Percentiles rank a stretch among this genome's conserved stretches.
Evolutionary conservation across 2,888 invertebrate genomes (phyloP).

Genomic region (Heliconius charithonia): DNA sequence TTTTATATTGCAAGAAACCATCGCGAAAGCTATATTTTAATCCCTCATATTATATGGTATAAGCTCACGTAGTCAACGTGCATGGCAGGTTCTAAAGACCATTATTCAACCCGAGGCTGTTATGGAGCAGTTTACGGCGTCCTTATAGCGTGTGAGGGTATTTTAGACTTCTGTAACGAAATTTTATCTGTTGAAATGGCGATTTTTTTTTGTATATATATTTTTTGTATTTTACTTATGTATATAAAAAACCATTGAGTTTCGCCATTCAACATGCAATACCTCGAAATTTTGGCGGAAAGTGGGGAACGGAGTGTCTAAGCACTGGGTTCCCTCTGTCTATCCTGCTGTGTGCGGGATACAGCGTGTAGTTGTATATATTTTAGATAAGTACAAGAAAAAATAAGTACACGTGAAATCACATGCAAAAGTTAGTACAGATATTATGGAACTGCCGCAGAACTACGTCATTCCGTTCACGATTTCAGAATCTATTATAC

Average conservation of each 20-base stretch:
- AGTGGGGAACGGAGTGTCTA: too few species aligned
- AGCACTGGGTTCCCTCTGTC: too few species aligned
- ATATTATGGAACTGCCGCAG: conserved; percentile 16
- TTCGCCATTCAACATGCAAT: too few species aligned
- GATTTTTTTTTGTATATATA: not conserved
- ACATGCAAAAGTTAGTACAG: conserved; percentile 8
- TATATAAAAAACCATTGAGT: not conserved
- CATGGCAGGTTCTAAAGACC: conserved; percentile 12
- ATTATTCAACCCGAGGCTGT: conserved; percentile 12
- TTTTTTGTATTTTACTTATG: not conserved
- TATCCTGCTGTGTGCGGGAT: too few species aligned
- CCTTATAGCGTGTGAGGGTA: conserved; percentile 12
- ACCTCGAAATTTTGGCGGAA: too few species aligned
- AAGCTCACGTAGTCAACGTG: conserved; percentile 10
- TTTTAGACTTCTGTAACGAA: conserved; percentile 11
- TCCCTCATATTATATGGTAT: conserved; percentile 5
- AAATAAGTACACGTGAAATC: not conserved
- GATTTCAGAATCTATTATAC: conserved; percentile 17
- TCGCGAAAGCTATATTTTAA: not conserved
- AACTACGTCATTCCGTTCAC: conserved; percentile 9
- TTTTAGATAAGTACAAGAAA: not conserved
- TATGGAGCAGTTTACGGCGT: conserved; percentile 15
- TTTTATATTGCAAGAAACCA: not conserved
- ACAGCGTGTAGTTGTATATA: not conserved
- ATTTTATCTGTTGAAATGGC: conserved; percentile 2